Base-by-base conservation (phyloP, 2,888 invertebrate species). In the Diarsia brunnea region DNA sequence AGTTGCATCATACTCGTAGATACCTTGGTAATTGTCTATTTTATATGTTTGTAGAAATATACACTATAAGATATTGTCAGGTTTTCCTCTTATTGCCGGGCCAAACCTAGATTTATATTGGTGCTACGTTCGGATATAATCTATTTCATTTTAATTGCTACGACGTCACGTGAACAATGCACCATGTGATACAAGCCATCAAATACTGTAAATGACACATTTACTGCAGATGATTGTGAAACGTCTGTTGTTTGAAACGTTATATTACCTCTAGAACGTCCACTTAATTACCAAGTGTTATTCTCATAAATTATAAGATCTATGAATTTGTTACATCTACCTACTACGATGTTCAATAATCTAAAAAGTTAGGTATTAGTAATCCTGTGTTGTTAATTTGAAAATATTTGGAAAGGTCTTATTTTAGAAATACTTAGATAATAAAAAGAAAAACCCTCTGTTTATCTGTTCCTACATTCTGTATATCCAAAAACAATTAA, bases 401-500 rank as follows among this genome's bases (percentile, higher is more conserved):
- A 8, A 58, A 51, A 78, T 31, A 60, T 78, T 61, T 78, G 5
- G 12, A 69, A 78, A 16, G n/a, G 14, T 51, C 4, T 31, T 24
- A 21, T 51, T 53, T n/a, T n/a, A 14, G 21, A 51, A 51, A 24
- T 16, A n/a, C n/a, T n/a, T n/a, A 24, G 61, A 38, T 38, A 38
- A 38, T 5, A 38, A 38, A 3, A 38, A 38, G 0, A 38, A 38
- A 3, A 63, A 2, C 16, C 16, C 51, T 47, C 31, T 75, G 58
- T 76, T 77, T 67, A 75, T 79, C 51, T 71, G 55, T 78, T 68
- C 64, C 60, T 84, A 77, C n/a, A 65, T 73, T 80, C 71, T 71
- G 60, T 78, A 75, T 89, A 87, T 89, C 88, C 69, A 89, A 90
- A 92, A 90, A 92, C 90, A 91, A 91, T 88, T 87, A 89, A 89